phyloP scores from a whole-genome alignment of 2,113 vertebrate genomes.

The Capra hircus region DNA sequence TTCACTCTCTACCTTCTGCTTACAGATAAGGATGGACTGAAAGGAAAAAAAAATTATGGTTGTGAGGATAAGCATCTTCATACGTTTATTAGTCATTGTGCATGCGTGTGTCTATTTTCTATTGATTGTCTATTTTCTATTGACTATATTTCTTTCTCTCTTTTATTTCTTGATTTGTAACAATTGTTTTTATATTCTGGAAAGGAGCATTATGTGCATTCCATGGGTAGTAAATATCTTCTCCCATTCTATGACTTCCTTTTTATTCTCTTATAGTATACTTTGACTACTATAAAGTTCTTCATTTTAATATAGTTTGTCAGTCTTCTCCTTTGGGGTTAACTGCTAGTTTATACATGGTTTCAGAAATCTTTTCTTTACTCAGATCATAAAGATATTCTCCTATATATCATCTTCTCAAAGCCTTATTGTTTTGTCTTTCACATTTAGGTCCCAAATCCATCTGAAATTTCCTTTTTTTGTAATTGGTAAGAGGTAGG shows the following conservation, averaged over 20 bases:
- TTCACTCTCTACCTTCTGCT: background rate
- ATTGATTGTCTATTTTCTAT: background rate
- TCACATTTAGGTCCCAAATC: background rate
- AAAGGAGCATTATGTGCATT: background rate
- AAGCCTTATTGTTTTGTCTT: constrained; percentile 9
- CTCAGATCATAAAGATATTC: background rate
- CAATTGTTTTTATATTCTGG: background rate
- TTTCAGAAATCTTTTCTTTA: background rate
- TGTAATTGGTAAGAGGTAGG: background rate
- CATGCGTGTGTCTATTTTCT: background rate
- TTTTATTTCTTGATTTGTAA: background rate
- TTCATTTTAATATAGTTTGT: background rate
- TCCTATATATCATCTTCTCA: background rate
- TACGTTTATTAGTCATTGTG: background rate
- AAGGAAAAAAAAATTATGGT: background rate
- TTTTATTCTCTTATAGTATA: background rate
- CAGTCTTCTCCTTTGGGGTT: background rate
- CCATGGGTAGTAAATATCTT: background rate
- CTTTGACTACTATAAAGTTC: background rate
- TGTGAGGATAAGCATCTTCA: background rate
- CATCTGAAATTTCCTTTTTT: background rate
- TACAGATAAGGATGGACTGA: background rate
- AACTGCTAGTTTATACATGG: background rate
- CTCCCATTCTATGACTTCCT: background rate
- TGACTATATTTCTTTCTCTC: background rate